Base-by-base conservation (phyloP, 92 coral and sea anemone species). In the Actinernus sp. region DNA sequence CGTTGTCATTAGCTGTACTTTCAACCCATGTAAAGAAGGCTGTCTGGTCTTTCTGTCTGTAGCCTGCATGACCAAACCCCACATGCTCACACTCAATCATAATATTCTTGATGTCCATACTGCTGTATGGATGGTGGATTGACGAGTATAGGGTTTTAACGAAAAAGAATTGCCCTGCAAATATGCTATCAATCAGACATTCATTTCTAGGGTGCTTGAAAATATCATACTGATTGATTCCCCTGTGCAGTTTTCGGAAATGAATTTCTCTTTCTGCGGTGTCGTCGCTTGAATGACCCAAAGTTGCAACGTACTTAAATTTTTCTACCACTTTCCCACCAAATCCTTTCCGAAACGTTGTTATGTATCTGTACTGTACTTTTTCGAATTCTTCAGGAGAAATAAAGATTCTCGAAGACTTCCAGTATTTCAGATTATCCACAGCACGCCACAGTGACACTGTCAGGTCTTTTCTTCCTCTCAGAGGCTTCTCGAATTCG, bases 1-100 rank as follows among this genome's bases (percentile, higher is more conserved):
- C 36, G 8, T 0, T 5, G 0, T 7, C 31, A 6, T 11, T 14
- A 1, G 13, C 9, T 1, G 44, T 10, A 0, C 8, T 7, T 17
- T 3, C 18, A 0, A 90, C 8, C 83, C 78, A 85, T 0, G 58
- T 36, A 3, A 75, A 0, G 31, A 81, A 80, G 0, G 28, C 7
- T 0, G 3, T 20, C 4, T 54, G 23, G 0, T 85, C 66, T 0
- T 17, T 13, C 6, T 1, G 3, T 0, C 7, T 18, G 37, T 39
- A 68, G 55, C 27, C 2, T 3, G 41, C 31, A 16, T 39, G 25
- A 1, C 73, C 80, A 64, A 90, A 85, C 4, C 81, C 86, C 9
- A 85, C 26, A 22, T 90, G 76, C 28, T 85, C 97, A 37, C 89
- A 68, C 28, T 90, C 88, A 3, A 75, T 74, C 43, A 90, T 3